Evolutionary conservation across 2,888 invertebrate genomes (phyloP).

Genomic region (Chrysolina haemoptera): DNA sequence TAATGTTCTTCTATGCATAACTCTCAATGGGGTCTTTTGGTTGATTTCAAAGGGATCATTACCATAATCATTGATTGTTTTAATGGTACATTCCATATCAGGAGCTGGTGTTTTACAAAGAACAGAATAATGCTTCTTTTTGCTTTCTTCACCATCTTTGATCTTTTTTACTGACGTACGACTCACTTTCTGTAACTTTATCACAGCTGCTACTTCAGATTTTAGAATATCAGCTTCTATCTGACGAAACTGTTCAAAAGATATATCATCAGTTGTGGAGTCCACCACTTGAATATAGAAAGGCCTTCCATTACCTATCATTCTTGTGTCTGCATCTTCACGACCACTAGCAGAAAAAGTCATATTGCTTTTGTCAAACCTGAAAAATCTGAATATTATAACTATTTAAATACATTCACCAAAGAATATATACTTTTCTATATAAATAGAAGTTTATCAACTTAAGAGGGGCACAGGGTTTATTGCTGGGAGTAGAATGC

Average conservation of each 20-base stretch:
- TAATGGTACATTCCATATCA: constrained; percentile 72
- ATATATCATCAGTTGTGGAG: constrained; percentile 74
- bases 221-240: constrained; percentile 76
- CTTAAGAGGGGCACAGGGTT: too few relatives aligned
- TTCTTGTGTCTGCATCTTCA: constrained; percentile 97
- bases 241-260: constrained; percentile 70
- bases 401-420: too few relatives aligned
- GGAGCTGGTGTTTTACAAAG: constrained; percentile 74
- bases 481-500: too few relatives aligned
- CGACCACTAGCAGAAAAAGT: constrained; percentile 93
- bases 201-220: constrained; percentile 72
- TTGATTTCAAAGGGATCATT: constrained; percentile 71
- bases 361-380: constrained; percentile 47
- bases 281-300: constrained; percentile 91
- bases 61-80: constrained; percentile 66
- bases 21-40: constrained; percentile 93
- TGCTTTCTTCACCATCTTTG: constrained; percentile 84
- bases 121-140: constrained; percentile 90
- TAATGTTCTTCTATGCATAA: constrained; percentile 88
- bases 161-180: constrained; percentile 27
- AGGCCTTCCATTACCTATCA: constrained; percentile 92
- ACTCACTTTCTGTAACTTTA: constrained; percentile 77
- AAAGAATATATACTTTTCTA: too few relatives aligned
- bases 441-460: too few relatives aligned
- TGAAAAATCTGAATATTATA: background rate